phyloP scores from a whole-genome alignment of 2,797 vertebrate genomes.

The Acanthopagrus latus region DNA sequence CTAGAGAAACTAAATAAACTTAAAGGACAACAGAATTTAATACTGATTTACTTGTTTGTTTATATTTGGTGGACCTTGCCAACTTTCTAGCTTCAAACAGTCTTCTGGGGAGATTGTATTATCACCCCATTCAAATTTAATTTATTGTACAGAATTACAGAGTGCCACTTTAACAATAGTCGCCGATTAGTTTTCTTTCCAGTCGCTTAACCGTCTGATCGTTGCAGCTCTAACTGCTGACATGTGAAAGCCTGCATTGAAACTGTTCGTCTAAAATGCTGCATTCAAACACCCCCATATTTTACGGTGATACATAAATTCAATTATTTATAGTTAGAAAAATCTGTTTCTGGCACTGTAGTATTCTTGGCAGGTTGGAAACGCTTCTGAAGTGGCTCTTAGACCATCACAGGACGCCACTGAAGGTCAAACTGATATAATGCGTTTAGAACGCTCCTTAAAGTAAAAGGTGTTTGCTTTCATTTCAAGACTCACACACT shows the following conservation, averaged over 20 bases:
- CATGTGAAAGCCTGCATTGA: not conserved
- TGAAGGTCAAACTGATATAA: slow-evolving; percentile 18
- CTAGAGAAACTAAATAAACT: too few species aligned
- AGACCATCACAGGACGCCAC: slow-evolving; percentile 18
- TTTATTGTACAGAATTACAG: too few species aligned
- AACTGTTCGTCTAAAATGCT: slow-evolving; percentile 1
- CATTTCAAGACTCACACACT: slow-evolving; percentile 14
- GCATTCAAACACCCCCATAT: not conserved
- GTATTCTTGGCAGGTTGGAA: slow-evolving; percentile 18
- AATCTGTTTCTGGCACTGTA: not conserved
- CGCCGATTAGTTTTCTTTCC: too few species aligned
- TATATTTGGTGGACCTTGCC: too few species aligned
- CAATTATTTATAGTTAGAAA: slow-evolving; percentile 18
- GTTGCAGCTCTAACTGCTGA: too few species aligned
- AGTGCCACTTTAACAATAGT: too few species aligned
- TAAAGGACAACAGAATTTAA: too few species aligned
- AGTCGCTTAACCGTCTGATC: too few species aligned
- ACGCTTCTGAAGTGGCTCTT: slow-evolving; percentile 20
- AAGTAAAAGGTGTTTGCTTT: slow-evolving; percentile 29
- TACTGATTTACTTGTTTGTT: too few species aligned
- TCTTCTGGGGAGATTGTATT: too few species aligned
- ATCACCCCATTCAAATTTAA: too few species aligned
- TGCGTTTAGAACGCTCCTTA: slow-evolving; percentile 21
- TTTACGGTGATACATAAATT: slow-evolving; percentile 8
- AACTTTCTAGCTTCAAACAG: too few species aligned